Percentiles rank a stretch among this genome's conserved stretches.
Conservation (phyloP, 2,113 vertebrate species). For the Brevimyrus niger region DNA sequence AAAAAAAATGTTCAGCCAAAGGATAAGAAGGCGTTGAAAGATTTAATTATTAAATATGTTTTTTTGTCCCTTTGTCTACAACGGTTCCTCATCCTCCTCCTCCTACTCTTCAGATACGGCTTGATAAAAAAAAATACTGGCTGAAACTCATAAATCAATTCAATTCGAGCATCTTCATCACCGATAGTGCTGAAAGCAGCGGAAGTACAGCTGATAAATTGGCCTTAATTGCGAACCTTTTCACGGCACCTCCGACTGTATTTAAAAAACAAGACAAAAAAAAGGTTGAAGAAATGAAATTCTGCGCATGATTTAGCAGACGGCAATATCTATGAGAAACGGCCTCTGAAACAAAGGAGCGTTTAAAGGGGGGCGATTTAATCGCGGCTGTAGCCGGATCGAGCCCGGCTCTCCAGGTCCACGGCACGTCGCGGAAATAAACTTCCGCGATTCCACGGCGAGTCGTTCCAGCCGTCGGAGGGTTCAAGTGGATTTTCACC, state of each 20-base stretch:
- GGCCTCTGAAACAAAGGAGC: background rate
- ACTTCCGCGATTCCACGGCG: background rate
- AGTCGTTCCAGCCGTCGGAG: background rate
- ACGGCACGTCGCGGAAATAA: background rate
- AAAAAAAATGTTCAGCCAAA: background rate
- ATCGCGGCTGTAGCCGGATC: background rate
- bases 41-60: background rate
- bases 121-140: background rate
- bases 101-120: background rate
- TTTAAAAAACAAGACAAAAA: background rate
- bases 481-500: background rate
- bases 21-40: background rate
- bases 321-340: background rate
- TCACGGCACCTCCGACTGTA: background rate
- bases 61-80: background rate
- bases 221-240: conserved; percentile 8
- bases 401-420: background rate
- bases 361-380: background rate
- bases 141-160: conserved; percentile 9
- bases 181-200: background rate
- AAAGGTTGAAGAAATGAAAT: conserved; percentile 9
- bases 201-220: conserved; percentile 7
- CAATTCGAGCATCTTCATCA: background rate
- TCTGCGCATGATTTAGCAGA: background rate
- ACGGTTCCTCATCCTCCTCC: background rate